phyloP scores from a whole-genome alignment of 2,113 vertebrate species.

The Terrapene triunguis region DNA sequence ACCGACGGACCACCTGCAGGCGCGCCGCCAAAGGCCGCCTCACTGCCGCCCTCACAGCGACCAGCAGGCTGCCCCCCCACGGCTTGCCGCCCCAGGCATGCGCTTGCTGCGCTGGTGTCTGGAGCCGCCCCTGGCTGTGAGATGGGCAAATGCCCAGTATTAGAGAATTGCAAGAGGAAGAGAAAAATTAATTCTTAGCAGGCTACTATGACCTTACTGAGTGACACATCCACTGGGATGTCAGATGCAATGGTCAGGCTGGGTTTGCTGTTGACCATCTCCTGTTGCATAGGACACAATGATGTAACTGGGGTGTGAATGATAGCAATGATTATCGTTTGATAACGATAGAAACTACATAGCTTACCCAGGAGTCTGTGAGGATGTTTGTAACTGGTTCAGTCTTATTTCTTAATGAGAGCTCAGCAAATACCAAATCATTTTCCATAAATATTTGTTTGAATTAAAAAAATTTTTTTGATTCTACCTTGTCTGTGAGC shows the following conservation, averaged over 20 bases:
- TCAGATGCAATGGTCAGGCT: background rate
- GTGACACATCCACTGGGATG: constrained; percentile 13
- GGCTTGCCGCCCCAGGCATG: no score
- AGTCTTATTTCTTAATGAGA: background rate
- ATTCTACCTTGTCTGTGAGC: background rate
- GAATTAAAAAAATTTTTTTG: background rate
- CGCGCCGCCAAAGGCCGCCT: no score
- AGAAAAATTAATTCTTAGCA: constrained; percentile 49
- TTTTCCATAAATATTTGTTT: background rate
- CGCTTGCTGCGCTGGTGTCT: no score
- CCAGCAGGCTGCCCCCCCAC: no score
- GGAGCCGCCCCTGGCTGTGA: background rate
- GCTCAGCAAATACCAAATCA: background rate
- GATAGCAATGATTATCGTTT: background rate
- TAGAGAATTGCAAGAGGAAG: background rate
- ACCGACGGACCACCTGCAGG: no score
- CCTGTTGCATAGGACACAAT: background rate
- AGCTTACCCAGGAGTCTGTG: background rate
- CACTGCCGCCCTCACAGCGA: no score
- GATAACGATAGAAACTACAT: background rate
- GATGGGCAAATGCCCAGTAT: constrained; percentile 62
- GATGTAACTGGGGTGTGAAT: background rate
- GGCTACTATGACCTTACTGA: constrained; percentile 22
- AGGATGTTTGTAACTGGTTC: background rate
- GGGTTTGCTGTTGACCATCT: background rate